phyloP scores from a whole-genome alignment of 2,888 invertebrate genomes.

The Eudasyphora cyanicolor region DNA sequence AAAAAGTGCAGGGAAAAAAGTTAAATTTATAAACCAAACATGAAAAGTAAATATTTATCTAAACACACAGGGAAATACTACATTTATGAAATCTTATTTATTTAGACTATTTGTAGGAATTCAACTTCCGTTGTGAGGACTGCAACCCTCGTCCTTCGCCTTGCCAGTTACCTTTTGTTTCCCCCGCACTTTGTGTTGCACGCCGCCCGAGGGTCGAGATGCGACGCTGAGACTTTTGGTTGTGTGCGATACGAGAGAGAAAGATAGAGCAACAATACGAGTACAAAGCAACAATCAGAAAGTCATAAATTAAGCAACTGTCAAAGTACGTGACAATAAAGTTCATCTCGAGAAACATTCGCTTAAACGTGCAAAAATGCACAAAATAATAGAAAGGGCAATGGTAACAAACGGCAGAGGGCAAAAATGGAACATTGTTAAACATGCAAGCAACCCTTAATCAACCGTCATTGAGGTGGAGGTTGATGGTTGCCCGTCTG shows the following conservation, averaged over 20 bases:
- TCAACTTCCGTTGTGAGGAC: no score
- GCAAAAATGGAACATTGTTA: conserved; percentile 1
- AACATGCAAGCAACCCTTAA: conserved; percentile 25
- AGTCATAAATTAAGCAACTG: conserved; percentile 66
- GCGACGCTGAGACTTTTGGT: not conserved
- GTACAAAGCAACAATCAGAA: conserved; percentile 58
- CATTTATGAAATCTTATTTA: not conserved
- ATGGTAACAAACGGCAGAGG: not conserved
- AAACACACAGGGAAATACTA: not conserved
- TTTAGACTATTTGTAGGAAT: conserved; percentile 22
- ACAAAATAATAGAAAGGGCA: conserved; percentile 34
- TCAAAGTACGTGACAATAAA: conserved; percentile 66
- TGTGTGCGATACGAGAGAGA: no score
- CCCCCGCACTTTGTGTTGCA: not conserved
- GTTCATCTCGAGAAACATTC: conserved; percentile 49
- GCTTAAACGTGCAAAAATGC: conserved; percentile 62
- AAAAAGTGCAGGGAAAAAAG: conserved; percentile 7
- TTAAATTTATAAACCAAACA: conserved; percentile 29
- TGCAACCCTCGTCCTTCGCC: not conserved
- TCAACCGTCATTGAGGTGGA: not conserved
- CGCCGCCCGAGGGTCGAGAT: not conserved
- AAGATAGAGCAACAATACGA: no score
- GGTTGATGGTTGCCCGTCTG: conserved; percentile 11
- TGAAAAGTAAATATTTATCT: conserved; percentile 33
- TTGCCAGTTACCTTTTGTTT: not conserved